A percentile compares a stretch with the other conserved stretches of the same genome.
Conservation (phyloP, 2,888 invertebrate species). For the Cataglyphis altisquamis region DNA sequence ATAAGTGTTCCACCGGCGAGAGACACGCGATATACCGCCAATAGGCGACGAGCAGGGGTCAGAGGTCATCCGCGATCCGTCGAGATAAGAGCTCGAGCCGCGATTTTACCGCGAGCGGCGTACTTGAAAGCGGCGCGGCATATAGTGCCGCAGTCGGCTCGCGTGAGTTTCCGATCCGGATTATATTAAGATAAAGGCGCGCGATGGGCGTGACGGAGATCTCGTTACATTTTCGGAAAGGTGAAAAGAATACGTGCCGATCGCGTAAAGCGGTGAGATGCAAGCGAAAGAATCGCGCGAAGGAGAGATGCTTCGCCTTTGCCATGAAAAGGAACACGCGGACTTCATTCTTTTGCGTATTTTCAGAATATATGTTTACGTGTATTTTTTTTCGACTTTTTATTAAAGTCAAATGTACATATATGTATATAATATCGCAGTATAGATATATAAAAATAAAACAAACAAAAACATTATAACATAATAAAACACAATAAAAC, state of each 20-base stretch:
- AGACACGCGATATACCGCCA: conserved; percentile 81
- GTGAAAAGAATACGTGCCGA: conserved; percentile 33
- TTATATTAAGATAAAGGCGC: conserved; percentile 83
- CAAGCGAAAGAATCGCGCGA: conserved; percentile 10
- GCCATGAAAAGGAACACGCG: conserved; percentile 3
- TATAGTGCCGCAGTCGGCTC: conserved; percentile 61
- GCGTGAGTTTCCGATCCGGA: conserved; percentile 83
- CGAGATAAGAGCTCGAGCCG: conserved; percentile 78
- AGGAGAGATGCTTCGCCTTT: conserved; percentile 7
- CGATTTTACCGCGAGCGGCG: conserved; percentile 82
- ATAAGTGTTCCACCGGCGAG: conserved; percentile 66
- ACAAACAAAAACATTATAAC: too few relatives aligned
- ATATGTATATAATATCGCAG: not conserved
- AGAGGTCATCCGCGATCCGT: conserved; percentile 78
- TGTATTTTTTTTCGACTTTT: not conserved
- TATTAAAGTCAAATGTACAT: not conserved
- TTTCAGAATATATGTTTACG: not conserved
- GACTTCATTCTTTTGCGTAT: not conserved
- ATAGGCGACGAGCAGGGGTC: conserved; percentile 80
- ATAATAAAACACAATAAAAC: too few relatives aligned
- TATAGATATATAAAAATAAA: not conserved
- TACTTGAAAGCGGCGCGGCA: conserved; percentile 75
- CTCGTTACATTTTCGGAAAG: conserved; percentile 82
- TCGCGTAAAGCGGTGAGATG: conserved; percentile 45
- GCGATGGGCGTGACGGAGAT: conserved; percentile 76